phyloP scores from a whole-genome alignment of 2,888 invertebrate species.

The Caradrina clavipalpis region DNA sequence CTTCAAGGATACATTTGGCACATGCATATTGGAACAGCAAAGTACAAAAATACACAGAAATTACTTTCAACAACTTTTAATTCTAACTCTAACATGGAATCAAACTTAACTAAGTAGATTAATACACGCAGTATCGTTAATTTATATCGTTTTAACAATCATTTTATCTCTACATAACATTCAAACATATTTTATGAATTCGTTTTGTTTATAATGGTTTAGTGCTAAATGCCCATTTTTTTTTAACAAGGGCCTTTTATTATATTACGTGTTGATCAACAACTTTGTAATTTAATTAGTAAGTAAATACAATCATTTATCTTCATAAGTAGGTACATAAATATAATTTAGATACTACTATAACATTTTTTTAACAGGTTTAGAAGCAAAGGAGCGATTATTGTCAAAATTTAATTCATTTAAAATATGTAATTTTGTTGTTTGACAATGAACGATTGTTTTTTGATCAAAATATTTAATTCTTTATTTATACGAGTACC shows the following conservation, averaged over 20 bases:
- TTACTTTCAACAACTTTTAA: constrained; percentile 53
- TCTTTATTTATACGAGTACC: constrained; percentile 40
- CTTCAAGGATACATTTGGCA: constrained; percentile 67
- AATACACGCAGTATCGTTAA: constrained; percentile 14
- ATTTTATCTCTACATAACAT: constrained; percentile 29
- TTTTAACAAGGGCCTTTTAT: constrained; percentile 9
- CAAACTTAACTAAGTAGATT: constrained; percentile 52
- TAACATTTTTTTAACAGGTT: constrained; percentile 17
- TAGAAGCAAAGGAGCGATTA: constrained; percentile 8
- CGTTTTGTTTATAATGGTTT: neutral
- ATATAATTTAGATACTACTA: constrained; percentile 17
- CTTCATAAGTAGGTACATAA: neutral
- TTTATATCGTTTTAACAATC: constrained; percentile 22
- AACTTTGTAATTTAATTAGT: constrained; percentile 1
- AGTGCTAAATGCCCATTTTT: neutral
- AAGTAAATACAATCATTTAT: constrained; percentile 9
- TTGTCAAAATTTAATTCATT: neutral
- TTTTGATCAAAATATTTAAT: neutral
- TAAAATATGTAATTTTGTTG: neutral
- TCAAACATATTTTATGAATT: neutral
- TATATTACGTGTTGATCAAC: constrained; percentile 6
- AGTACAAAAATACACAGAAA: constrained; percentile 68
- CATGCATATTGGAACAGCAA: constrained; percentile 57
- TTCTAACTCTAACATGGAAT: constrained; percentile 28
- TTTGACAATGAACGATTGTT: neutral